Percentiles rank a stretch among this genome's conserved stretches.
Conservation (phyloP, 2,797 vertebrate species). For the Poecilia picta region DNA sequence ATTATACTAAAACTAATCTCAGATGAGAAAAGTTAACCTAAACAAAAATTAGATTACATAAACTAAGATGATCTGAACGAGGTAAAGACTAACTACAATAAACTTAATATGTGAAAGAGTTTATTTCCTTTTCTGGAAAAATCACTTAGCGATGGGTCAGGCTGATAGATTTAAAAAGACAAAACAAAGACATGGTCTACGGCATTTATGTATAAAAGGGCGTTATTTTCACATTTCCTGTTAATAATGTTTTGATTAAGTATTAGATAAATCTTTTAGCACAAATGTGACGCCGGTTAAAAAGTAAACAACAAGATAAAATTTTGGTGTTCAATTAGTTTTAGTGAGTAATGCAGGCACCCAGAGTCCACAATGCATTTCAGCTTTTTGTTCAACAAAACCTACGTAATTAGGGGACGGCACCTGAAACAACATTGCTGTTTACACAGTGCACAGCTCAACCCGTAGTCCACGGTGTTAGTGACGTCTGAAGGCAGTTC, state of each 20-base stretch:
- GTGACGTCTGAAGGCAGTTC: conserved; percentile 21
- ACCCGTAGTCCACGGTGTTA: background rate
- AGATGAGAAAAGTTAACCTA: background rate
- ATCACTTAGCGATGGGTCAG: background rate
- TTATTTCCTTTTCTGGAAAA: background rate
- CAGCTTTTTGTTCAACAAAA: background rate
- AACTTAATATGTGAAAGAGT: background rate
- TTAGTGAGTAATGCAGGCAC: background rate
- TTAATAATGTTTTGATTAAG: background rate
- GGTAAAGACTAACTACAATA: background rate
- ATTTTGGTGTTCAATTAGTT: background rate
- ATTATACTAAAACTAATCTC: background rate
- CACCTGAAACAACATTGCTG: background rate
- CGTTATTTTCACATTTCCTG: background rate
- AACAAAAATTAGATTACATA: background rate
- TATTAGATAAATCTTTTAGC: background rate
- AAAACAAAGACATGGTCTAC: background rate
- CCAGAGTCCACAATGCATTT: background rate
- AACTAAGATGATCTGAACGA: background rate
- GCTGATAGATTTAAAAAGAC: background rate
- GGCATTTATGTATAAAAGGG: background rate
- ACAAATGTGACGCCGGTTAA: background rate
- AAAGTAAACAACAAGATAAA: background rate
- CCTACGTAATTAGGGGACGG: background rate
- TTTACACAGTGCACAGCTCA: conserved; percentile 13